Base-by-base conservation (phyloP, 2,113 vertebrate genomes). In the Ornithorhynchus anatinus region DNA sequence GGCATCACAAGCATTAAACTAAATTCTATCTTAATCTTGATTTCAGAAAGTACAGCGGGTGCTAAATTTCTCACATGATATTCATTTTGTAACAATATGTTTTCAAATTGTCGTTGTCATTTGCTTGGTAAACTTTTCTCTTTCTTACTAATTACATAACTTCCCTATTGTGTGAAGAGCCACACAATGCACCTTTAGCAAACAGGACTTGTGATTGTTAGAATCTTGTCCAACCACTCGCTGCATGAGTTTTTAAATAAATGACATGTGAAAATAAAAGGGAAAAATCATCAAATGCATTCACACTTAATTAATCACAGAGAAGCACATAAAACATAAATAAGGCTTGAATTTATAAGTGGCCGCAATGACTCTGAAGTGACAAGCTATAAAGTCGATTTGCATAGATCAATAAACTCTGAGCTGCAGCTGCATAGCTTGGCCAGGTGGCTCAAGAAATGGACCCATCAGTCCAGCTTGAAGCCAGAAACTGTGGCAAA, bases 371-470 rank as follows among this genome's bases (percentile, higher is more conserved):
- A 57, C 2, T 79, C 52, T 73, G 37, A 60, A 68, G 57, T 68
- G 36, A 78, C 32, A 40, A 61, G 35, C 3, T 22, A 11, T 72
- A 53, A 65, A 56, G 44, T 22, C 40, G 78, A 5, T 70, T 82
- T 86, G 61, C 11, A 66, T 64, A 35, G 25, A 52, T 60, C 65
- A 65, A 36, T 69, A 59, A 43, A 29, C 11, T 31, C 3, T 29
- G 25, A 67, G 40, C 22, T n/a, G 35, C 19, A 75, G 10, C 33
- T 73, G 70, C 16, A 42, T 71, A 75, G 33, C n/a, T 82, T 53
- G 85, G 68, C 65, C 59, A 66, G 3, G 27, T 67, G 22, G 40
- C 50, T 75, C 76, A 62, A 40, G 60, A 79, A 76, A 70, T 27
- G n/a, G 67, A n/a, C 6, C 22, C 19, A 13, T 63, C 63, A 59